Evolutionary conservation across 2,888 invertebrate genomes (phyloP).

Genomic region (Chesias legatella): DNA sequence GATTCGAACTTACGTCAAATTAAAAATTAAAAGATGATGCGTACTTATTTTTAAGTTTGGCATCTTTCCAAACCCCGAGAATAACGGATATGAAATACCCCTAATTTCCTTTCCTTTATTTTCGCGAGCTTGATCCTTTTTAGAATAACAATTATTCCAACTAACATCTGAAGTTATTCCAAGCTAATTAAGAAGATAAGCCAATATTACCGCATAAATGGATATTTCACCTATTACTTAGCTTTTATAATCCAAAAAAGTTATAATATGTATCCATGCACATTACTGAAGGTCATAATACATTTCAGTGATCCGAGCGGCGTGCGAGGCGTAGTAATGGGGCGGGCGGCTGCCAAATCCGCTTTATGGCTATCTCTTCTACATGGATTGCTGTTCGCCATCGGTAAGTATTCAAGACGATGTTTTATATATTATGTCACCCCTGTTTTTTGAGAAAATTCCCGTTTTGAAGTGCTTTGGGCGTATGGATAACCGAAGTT

Average conservation of each 20-base stretch:
- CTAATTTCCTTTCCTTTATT: too few relatives aligned
- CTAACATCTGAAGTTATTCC: too few relatives aligned
- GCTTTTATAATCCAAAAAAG: background rate
- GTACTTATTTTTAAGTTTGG: too few relatives aligned
- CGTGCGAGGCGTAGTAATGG: slow-evolving; percentile 52
- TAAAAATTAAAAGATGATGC: too few relatives aligned
- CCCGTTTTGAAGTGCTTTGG: slow-evolving; percentile 9
- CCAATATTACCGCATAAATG: background rate
- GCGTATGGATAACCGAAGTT: slow-evolving; percentile 5
- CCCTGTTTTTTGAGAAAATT: slow-evolving; percentile 12
- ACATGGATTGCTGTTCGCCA: slow-evolving; percentile 67
- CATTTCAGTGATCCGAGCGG: slow-evolving; percentile 49
- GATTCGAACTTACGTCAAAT: too few relatives aligned
- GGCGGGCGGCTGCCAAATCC: slow-evolving; percentile 48
- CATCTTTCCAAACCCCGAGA: too few relatives aligned
- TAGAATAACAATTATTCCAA: too few relatives aligned
- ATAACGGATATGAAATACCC: too few relatives aligned
- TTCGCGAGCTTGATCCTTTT: too few relatives aligned
- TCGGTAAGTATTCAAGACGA: slow-evolving; percentile 48
- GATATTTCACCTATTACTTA: background rate
- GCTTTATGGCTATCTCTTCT: slow-evolving; percentile 67
- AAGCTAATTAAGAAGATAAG: background rate
- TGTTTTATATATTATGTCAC: too few relatives aligned
- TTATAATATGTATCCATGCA: background rate
- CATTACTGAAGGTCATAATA: slow-evolving; percentile 21